Evolutionary conservation across 2,797 vertebrate genomes (phyloP), one percentile per base, ranked within the genome.

Genomic region (Chanos chanos): DNA sequence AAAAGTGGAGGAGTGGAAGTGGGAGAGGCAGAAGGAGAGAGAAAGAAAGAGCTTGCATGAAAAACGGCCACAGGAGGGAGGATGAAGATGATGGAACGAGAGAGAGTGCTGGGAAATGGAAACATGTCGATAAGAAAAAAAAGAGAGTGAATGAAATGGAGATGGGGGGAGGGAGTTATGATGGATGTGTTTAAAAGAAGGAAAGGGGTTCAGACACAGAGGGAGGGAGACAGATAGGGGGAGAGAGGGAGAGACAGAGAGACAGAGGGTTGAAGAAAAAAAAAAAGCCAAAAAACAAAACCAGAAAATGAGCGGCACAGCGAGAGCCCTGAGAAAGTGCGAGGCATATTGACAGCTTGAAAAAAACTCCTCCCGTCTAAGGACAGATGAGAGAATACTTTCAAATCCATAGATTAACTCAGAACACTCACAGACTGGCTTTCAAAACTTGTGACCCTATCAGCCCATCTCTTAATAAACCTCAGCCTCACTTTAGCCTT

Each of bases 51-150:
- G 75, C 83, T 82, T 72, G 71, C 57, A 72, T 64, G 58, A 72
- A 70, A 66, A 68, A 75, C 68, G 62, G 64, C 66, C 76, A 76
- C 69, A 47, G 74, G 77, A 81, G 71, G 61, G 74, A 73, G 80
- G 76, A 78, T 78, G 84, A 86, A 85, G 84, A 81, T 86, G 87
- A 88, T 83, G 84, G 83, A 89, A 84, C 39, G 79, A 78, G 81
- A 78, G 79, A 83, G 77, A 50, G 81, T 82, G 84, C 48, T 79
- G 77, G 85, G 86, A 86, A 87, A 87, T 89, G 87, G 86, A 88
- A 88, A 87, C 83, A 85, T 87, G 85, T 87, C 85, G 80, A 89
- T 88, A 87, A 85, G 80, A 82, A 80, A 73, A 74, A 86, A 79
- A 75, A 70, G 69, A 33, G 75, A 85, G 78, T 66, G 77, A 84